These are phyloP conservation scores for Genyomyrus donnyi DNA, from an alignment of 2,113 vertebrate genomes.

Conservation along the genomic window DNA sequence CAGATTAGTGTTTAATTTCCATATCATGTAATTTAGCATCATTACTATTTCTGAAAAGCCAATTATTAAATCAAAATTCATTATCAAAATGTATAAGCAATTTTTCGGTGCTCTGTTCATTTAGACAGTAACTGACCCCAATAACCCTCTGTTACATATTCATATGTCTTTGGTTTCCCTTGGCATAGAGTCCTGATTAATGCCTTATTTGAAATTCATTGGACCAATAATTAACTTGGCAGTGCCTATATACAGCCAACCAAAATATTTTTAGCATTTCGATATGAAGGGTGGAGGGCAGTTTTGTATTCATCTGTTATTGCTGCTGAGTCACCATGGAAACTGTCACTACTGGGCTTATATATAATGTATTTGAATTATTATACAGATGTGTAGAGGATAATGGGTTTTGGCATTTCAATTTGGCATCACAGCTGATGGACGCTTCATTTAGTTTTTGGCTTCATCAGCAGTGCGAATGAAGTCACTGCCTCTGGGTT, in stretches of 20 bases:
- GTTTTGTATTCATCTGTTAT: neutral
- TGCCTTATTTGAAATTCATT: neutral
- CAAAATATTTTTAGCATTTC: slow-evolving; percentile 4
- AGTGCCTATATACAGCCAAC: neutral
- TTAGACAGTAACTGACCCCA: neutral
- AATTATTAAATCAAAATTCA: neutral
- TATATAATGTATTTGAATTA: neutral
- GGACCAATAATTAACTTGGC: neutral
- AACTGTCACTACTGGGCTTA: neutral
- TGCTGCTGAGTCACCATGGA: neutral
- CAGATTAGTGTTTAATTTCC: neutral
- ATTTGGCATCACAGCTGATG: neutral
- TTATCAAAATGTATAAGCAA: neutral
- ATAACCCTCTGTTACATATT: neutral
- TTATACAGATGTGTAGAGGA: neutral
- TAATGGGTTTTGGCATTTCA: neutral
- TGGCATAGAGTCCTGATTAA: neutral
- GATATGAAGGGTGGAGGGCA: neutral
- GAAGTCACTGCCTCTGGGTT: neutral
- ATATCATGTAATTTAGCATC: neutral
- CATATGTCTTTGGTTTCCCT: neutral
- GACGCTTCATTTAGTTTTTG: neutral
- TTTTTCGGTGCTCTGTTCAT: neutral
- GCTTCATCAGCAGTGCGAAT: neutral
- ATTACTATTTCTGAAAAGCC: neutral